Percentiles rank a stretch among this genome's conserved stretches.
These are phyloP conservation scores for Delphinus delphis DNA, from an alignment of 2,113 vertebrate genomes.

Conservation along the genomic window DNA sequence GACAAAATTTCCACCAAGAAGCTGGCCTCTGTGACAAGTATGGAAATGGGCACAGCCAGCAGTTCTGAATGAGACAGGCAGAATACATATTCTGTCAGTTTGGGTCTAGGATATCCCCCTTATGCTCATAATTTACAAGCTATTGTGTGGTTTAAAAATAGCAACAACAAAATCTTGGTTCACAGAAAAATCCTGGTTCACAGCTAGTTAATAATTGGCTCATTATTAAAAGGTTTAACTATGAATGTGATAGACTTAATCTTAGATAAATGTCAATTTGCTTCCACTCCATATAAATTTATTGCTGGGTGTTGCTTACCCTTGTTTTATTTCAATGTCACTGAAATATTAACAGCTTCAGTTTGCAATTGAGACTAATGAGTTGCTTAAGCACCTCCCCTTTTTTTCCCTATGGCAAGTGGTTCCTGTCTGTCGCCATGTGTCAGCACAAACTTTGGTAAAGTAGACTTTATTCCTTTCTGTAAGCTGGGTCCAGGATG, in stretches of 20 bases:
- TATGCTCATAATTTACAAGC: not conserved
- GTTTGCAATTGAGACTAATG: not conserved
- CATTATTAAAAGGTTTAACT: not conserved
- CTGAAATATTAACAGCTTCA: not conserved
- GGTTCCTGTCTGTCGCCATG: not conserved
- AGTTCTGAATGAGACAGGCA: not conserved
- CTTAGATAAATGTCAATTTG: not conserved
- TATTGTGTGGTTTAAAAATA: not conserved
- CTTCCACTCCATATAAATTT: not conserved
- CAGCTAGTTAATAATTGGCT: not conserved
- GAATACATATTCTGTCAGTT: not conserved
- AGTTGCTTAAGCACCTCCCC: fast-evolving
- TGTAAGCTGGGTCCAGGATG: not conserved
- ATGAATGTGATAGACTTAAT: not conserved
- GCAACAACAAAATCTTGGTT: not conserved
- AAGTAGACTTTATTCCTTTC: not conserved
- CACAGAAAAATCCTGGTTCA: not conserved
- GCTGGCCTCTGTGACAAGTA: not conserved
- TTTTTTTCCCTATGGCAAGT: not conserved
- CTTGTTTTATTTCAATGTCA: not conserved
- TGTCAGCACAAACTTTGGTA: not conserved
- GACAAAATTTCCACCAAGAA: not conserved
- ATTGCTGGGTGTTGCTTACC: not conserved
- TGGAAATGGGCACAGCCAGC: not conserved
- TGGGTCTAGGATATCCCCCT: not conserved